Evolutionary conservation across 1,140 invertebrate genomes (phyloP), one percentile per base, ranked within the genome.

Genomic region (Zaprionus camerounensis): DNA sequence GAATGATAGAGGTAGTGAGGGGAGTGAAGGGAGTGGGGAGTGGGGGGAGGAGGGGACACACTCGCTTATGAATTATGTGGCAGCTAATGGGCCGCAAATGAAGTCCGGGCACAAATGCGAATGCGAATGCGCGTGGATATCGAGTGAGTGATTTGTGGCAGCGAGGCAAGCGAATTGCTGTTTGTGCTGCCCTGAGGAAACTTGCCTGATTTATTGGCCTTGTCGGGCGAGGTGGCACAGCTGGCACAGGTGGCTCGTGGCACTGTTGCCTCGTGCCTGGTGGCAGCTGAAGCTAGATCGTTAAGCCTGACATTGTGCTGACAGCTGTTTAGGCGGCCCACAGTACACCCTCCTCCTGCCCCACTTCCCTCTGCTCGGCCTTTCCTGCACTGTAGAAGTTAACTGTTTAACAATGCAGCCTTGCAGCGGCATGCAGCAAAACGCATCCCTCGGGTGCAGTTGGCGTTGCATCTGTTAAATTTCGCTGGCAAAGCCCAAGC

Each of bases 391-490:
- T 9, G 15, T 1, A 36, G 34, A 44, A 41, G 15, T 28, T 71
- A 75, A 75, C 61, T 71, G 68, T 55, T 76, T 61, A 59, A 61
- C 68, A 65, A 55, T 36, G 57, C 46, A 20, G 36, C 17, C 70
- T 62, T 55, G 72, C 58, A 44, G 78, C 62, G 36, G 74, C 59
- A 57, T 70, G 70, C 80, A 73, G 70, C 67, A 53, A 76, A 71
- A 63, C 77, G 82, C 75, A 75, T 86, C 80, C 83, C 83, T 64
- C 55, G 83, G 62, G 83, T 74, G 83, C 68, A 86, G 82, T 86
- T 87, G 74, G 24, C 20, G 51, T 31, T 71, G 72, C 72, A 71
- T 41, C 72, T 64, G 67, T 69, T 75, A 77, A 81, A 75, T 71
- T 85, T 68, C 64, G 51, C 53, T 69, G 31, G 9, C 31, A 34